Base-by-base conservation (phyloP, 2,113 vertebrate species). In the Phrynosoma platyrhinos region DNA sequence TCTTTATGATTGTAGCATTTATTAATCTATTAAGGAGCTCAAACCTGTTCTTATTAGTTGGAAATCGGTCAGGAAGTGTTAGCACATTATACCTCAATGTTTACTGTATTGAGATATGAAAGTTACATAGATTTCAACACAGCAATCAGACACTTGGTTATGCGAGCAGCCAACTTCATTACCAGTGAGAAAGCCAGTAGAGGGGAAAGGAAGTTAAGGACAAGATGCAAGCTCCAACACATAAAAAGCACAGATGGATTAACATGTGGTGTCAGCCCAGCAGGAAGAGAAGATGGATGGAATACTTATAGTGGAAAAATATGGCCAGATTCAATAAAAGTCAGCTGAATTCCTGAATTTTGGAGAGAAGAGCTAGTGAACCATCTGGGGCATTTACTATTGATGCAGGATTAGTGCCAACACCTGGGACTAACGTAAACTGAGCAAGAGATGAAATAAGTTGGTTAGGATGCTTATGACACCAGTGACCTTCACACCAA, bases 241-340 rank as follows among this genome's bases (percentile, higher is more conserved):
- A 62, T 89, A 85, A 92, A 89, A n/a, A 87, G 83, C 91, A 91
- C 96, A 97, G 95, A 95, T 95, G 96, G 94, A 94, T 91, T 92
- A 91, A 94, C 95, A 96, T 95, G 95, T 96, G 96, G 92, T 71
- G 55, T 89, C 89, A 90, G 71, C 80, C 76, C 88, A 93, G 94
- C 89, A 91, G 86, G 93, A 95, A 90, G 30, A 87, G 91, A 92
- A 93, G 93, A 96, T 91, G 91, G 83, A 94, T 95, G 91, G 93
- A 93, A 94, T 95, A 92, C 85, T 93, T 93, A 94, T 92, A 90
- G 85, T 90, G 87, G 32, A 79, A 92, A 95, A 95, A 96, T 90
- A 95, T 76, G 79, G 94, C 90, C 92, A 93, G 85, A 93, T 94
- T 94, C 91, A 91, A 87, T 90, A 92, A 90, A 95, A 96, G 86